phyloP scores from a whole-genome alignment of 2,888 invertebrate genomes.

The Scaptomyza reducta region DNA sequence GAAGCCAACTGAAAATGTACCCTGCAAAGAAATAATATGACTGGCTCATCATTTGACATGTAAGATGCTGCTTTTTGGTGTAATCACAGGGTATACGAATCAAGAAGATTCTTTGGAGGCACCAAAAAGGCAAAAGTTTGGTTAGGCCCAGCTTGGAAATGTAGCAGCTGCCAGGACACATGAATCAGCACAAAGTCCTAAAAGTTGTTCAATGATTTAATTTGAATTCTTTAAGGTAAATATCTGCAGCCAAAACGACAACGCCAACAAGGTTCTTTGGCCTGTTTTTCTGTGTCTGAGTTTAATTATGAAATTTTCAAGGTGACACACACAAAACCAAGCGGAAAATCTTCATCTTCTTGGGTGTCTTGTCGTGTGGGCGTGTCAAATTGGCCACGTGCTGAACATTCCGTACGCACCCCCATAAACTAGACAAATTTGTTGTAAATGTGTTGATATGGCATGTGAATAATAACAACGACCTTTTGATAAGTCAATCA shows the following conservation, averaged over 20 bases:
- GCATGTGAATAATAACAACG: slow-evolving; percentile 22
- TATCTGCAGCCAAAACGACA: slow-evolving; percentile 35
- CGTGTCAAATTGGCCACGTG: slow-evolving; percentile 38
- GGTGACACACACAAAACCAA: slow-evolving; percentile 43
- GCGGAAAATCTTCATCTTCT: slow-evolving; percentile 13
- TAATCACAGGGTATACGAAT: slow-evolving; percentile 60
- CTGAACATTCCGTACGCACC: slow-evolving; percentile 16
- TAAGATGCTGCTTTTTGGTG: neutral
- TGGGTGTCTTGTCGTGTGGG: neutral
- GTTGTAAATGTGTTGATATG: slow-evolving; percentile 45
- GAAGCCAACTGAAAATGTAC: slow-evolving; percentile 27
- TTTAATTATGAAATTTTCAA: slow-evolving; percentile 79
- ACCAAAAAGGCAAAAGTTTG: slow-evolving; percentile 37
- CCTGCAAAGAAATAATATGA: slow-evolving; percentile 15
- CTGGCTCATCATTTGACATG: neutral
- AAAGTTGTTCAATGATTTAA: slow-evolving; percentile 77
- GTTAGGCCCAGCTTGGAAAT: slow-evolving; percentile 52
- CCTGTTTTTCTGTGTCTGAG: slow-evolving; percentile 25
- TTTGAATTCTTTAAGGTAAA: slow-evolving; percentile 77
- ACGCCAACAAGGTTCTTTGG: slow-evolving; percentile 18
- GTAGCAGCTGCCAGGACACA: slow-evolving; percentile 74
- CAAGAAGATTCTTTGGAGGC: slow-evolving; percentile 67
- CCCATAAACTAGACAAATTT: slow-evolving; percentile 20
- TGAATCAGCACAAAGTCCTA: slow-evolving; percentile 76
- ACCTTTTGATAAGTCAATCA: slow-evolving; percentile 23